These are phyloP conservation scores for Okapia johnstoni DNA, from an alignment of 2,113 vertebrate genomes.

Conservation along the genomic window DNA sequence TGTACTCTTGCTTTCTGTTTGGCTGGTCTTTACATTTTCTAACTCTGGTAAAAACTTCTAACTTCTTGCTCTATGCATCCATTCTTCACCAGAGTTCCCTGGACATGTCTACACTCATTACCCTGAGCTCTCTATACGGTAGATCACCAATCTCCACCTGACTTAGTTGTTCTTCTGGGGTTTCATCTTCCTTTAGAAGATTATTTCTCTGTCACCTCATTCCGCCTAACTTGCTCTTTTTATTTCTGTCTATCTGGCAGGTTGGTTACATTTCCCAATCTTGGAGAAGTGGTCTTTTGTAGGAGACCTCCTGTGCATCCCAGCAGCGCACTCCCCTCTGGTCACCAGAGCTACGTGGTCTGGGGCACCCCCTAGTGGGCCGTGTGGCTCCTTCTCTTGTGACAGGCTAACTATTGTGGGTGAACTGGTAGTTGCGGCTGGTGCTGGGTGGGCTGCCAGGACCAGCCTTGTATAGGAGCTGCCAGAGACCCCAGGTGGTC, in stretches of 20 bases:
- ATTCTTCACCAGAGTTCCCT: background rate
- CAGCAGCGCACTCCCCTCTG: background rate
- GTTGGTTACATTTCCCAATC: background rate
- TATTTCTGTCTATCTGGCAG: background rate
- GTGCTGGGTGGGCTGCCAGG: background rate
- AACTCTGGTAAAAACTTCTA: background rate
- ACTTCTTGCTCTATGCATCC: background rate
- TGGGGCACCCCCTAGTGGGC: background rate
- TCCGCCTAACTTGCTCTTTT: background rate
- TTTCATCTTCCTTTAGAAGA: background rate
- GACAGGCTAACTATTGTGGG: background rate
- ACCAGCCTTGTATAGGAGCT: background rate
- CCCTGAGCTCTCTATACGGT: background rate
- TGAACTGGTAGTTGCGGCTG: background rate
- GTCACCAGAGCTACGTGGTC: background rate
- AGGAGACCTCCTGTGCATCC: background rate
- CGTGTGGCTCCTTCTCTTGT: background rate
- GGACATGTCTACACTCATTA: background rate
- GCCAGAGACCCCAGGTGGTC: background rate
- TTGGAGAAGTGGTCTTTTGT: background rate
- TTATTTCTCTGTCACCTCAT: background rate
- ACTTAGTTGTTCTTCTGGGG: background rate
- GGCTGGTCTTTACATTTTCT: background rate
- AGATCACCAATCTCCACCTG: background rate
- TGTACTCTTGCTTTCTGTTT: background rate